These are phyloP conservation scores for Lontra canadensis DNA, from an alignment of 2,113 vertebrate species.

Conservation along the genomic window DNA sequence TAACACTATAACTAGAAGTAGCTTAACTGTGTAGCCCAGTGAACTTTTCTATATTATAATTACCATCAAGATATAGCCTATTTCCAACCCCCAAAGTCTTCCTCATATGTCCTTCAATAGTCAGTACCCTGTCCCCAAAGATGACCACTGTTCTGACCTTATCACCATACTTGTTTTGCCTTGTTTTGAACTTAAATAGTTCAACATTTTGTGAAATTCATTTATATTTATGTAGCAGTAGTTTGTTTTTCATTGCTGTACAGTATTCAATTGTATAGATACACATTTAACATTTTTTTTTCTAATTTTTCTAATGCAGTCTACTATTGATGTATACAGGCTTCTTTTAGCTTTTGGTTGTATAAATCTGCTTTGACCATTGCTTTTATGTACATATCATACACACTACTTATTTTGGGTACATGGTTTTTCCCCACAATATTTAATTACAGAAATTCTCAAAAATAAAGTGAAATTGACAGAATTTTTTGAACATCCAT, in stretches of 20 bases:
- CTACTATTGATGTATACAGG: neutral
- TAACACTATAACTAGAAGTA: neutral
- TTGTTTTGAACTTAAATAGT: slow-evolving; percentile 3
- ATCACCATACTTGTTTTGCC: slow-evolving; percentile 3
- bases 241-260: neutral
- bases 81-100: neutral
- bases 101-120: neutral
- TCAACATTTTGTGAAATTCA: slow-evolving; percentile 22
- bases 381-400: neutral
- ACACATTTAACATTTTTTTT: neutral
- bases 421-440: neutral
- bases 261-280: neutral
- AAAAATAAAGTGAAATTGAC: neutral
- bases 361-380: neutral
- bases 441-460: slow-evolving; percentile 14
- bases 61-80: neutral
- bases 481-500: neutral
- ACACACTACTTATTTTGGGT: slow-evolving; percentile 1
- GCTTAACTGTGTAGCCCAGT: neutral
- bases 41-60: neutral
- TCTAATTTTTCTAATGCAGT: neutral
- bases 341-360: neutral
- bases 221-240: neutral
- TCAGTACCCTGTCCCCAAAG: neutral
- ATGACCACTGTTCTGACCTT: neutral